Conservation (phyloP, 2,113 vertebrate species). For the Cinclus mexicanus region DNA sequence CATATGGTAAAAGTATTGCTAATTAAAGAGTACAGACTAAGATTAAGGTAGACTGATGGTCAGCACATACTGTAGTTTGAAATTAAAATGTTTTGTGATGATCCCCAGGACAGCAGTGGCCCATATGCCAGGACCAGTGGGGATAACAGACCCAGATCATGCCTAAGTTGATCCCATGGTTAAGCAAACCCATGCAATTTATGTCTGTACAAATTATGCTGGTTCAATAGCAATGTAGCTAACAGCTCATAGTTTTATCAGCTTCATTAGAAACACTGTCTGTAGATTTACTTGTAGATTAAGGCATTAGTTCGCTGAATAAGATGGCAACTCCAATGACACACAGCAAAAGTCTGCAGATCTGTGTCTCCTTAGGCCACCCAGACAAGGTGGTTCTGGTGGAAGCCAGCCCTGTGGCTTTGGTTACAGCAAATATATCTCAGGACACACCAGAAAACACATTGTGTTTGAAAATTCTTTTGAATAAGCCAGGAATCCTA, state of each 20-base stretch:
- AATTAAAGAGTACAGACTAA: neutral
- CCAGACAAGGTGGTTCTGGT: neutral
- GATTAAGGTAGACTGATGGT: neutral
- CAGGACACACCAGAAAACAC: neutral
- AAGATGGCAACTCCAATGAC: neutral
- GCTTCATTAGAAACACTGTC: neutral
- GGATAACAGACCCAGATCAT: neutral
- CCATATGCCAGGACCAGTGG: neutral
- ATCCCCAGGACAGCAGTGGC: neutral
- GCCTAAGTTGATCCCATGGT: neutral
- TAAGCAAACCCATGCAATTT: neutral
- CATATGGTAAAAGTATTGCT: neutral
- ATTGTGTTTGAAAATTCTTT: neutral
- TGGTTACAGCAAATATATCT: neutral
- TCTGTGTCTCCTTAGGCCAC: neutral
- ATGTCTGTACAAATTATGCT: neutral
- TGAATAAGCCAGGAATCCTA: neutral
- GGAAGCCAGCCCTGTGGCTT: neutral
- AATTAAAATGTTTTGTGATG: neutral
- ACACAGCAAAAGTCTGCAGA: neutral
- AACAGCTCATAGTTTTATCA: neutral
- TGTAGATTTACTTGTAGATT: neutral
- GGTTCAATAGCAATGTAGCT: neutral
- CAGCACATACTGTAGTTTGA: neutral
- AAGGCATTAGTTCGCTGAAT: neutral